These are phyloP conservation scores for Ceuthmochares aereus DNA, from an alignment of 2,113 vertebrate species.

Conservation along the genomic window DNA sequence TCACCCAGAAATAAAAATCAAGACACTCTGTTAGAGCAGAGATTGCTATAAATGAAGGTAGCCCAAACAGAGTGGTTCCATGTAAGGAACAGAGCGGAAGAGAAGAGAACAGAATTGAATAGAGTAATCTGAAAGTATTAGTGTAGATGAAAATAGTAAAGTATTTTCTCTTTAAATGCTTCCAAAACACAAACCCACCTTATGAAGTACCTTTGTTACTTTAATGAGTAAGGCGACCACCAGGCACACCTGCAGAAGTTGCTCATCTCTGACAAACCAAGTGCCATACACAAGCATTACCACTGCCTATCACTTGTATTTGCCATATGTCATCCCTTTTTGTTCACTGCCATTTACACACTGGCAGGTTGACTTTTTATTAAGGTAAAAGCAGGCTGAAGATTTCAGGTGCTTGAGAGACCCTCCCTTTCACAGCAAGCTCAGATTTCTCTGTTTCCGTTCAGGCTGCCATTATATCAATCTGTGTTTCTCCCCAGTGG, in stretches of 20 bases:
- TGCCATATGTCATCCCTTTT: background rate
- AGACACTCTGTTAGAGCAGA: background rate
- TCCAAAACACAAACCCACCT: background rate
- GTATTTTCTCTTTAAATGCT: background rate
- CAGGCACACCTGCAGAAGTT: background rate
- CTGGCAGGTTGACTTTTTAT: constrained; percentile 39
- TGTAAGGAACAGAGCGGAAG: background rate
- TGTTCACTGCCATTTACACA: background rate
- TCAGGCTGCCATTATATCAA: constrained; percentile 30
- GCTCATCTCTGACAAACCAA: background rate
- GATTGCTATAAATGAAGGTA: background rate
- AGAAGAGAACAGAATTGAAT: background rate
- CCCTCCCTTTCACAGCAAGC: background rate
- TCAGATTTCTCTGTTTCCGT: background rate
- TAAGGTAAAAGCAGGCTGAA: constrained; percentile 2
- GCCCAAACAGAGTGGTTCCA: fast-evolving
- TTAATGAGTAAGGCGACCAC: background rate
- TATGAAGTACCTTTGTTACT: background rate
- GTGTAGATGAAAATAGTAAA: background rate
- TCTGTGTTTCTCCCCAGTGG: background rate
- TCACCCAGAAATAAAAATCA: background rate
- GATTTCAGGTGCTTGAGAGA: background rate
- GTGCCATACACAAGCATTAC: background rate
- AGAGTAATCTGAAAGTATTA: background rate
- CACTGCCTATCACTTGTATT: background rate